phyloP scores from a whole-genome alignment of 1,140 invertebrate genomes.

The Dufourea novaeangliae region DNA sequence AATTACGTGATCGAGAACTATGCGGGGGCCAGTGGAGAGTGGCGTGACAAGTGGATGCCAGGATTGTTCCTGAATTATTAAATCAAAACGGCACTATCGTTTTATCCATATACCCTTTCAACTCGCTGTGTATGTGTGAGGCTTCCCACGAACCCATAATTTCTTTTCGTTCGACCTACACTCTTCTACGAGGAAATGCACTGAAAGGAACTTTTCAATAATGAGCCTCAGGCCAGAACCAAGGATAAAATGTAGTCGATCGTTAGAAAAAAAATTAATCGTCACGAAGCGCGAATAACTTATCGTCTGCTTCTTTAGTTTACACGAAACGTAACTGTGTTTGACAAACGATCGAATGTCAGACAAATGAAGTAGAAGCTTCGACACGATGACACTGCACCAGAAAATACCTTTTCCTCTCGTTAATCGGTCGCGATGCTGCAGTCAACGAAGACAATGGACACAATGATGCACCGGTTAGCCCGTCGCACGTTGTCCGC shows the following conservation, averaged over 20 bases:
- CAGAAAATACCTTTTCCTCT: background rate
- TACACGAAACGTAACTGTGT: background rate
- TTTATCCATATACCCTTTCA: constrained; percentile 31
- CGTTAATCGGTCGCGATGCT: constrained; percentile 64
- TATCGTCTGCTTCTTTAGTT: no score
- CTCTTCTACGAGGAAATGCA: background rate
- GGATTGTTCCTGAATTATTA: constrained; percentile 67
- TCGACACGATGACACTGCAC: background rate
- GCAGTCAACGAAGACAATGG: constrained; percentile 75
- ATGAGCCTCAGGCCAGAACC: background rate
- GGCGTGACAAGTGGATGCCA: constrained; percentile 62
- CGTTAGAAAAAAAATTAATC: no score
- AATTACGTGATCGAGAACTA: constrained; percentile 65
- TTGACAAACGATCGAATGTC: background rate
- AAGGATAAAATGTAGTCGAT: background rate
- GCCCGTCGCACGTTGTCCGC: constrained; percentile 60
- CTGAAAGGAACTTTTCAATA: background rate
- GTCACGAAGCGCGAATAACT: no score
- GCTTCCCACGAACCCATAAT: no score
- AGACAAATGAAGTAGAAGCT: background rate
- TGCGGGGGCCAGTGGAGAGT: constrained; percentile 40
- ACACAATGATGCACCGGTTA: constrained; percentile 76
- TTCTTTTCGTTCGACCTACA: background rate
- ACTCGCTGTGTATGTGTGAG: background rate
- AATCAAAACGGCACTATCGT: constrained; percentile 56